phyloP scores from a whole-genome alignment of 2,113 vertebrate genomes.

The Peromyscus californicus region DNA sequence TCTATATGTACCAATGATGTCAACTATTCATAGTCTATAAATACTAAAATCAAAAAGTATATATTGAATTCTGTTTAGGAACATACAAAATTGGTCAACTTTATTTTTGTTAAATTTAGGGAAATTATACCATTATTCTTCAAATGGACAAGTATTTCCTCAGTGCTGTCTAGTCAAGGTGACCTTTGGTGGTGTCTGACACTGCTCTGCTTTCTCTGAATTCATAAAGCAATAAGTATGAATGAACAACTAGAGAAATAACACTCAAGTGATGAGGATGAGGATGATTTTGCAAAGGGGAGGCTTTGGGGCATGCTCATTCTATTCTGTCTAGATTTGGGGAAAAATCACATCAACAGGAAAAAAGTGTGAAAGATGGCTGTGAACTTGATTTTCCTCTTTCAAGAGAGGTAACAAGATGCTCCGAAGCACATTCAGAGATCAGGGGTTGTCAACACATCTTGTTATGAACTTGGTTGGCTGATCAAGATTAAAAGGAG shows the following conservation, averaged over 20 bases:
- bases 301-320: background rate
- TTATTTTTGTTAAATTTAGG: background rate
- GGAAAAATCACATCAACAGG: background rate
- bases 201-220: background rate
- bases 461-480: background rate
- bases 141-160: background rate
- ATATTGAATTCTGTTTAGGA: background rate
- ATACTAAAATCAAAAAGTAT: background rate
- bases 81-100: background rate
- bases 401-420: background rate
- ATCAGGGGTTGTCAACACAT: background rate
- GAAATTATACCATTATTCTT: background rate
- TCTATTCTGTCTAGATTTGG: background rate
- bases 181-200: background rate
- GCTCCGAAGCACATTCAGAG: background rate
- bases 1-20: background rate
- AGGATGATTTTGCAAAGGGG: background rate
- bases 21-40: background rate
- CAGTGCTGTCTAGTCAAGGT: fast-evolving
- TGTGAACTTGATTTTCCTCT: background rate
- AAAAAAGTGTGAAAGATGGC: background rate
- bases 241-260: background rate
- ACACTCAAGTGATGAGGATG: background rate
- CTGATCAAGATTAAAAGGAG: background rate
- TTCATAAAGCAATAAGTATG: background rate